A percentile compares a stretch with the other conserved stretches of the same genome.
phyloP scores from a whole-genome alignment of 2,797 vertebrate species.

The Lerista edwardsae region DNA sequence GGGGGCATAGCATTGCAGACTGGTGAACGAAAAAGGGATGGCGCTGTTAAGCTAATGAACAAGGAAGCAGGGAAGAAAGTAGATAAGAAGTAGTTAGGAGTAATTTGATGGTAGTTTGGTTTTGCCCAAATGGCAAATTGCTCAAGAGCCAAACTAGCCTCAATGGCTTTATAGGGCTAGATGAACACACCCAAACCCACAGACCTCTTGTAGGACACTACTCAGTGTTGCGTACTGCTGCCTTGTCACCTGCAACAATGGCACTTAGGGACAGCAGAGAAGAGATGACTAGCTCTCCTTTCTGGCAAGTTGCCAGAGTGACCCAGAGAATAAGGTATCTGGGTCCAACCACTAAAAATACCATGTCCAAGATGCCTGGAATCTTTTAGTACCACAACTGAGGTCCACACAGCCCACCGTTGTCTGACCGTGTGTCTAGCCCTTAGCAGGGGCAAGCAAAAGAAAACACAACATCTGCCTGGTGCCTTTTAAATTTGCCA shows the following conservation, averaged over 20 bases:
- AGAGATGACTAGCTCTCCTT: background rate
- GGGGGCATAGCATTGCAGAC: too few relatives aligned
- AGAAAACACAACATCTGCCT: background rate
- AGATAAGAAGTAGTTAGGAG: background rate
- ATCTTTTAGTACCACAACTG: background rate
- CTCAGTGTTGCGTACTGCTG: background rate
- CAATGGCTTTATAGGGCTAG: background rate
- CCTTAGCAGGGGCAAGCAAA: background rate
- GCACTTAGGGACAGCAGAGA: background rate
- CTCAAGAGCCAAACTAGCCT: background rate
- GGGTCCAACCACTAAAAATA: background rate
- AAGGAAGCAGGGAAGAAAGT: background rate
- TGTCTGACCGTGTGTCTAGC: background rate
- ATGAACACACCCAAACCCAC: background rate
- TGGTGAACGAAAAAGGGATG: background rate
- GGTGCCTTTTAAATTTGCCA: slow-evolving; percentile 1
- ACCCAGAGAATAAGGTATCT: background rate
- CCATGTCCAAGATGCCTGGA: background rate
- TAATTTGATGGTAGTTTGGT: background rate
- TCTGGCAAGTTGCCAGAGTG: background rate
- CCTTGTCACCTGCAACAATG: background rate
- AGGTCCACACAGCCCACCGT: background rate
- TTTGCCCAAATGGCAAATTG: background rate
- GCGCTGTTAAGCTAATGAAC: background rate
- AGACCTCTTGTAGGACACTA: background rate